Conservation (phyloP, 2,797 vertebrate species). For the Ctenosaura bakeri region DNA sequence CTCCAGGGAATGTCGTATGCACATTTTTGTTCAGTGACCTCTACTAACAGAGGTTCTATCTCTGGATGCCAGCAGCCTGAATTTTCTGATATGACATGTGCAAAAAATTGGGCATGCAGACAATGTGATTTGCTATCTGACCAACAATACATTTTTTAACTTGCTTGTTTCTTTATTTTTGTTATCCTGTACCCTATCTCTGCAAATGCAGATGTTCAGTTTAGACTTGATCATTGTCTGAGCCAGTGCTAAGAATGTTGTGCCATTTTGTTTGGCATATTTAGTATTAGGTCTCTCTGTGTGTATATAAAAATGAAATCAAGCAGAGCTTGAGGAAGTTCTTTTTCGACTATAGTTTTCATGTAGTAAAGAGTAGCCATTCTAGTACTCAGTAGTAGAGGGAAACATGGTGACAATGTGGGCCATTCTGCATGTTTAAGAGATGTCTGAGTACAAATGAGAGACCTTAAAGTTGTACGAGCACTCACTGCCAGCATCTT, state of each 20-base stretch:
- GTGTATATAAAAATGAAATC: no score
- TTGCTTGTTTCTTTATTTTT: background rate
- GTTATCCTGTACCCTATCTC: conserved; percentile 16
- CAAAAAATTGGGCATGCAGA: conserved; percentile 31
- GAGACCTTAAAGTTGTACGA: no score
- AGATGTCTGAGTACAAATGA: no score
- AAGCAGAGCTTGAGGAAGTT: no score
- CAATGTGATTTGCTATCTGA: conserved; percentile 21
- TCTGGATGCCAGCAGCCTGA: conserved; percentile 36
- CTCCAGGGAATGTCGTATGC: background rate
- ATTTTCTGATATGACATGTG: background rate
- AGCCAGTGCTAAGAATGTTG: conserved; percentile 15
- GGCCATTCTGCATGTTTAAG: no score
- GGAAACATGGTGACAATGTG: no score
- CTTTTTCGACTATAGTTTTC: no score
- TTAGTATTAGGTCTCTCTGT: no score
- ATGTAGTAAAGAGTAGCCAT: no score
- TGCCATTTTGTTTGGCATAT: background rate
- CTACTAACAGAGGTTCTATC: conserved; percentile 15
- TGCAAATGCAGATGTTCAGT: conserved; percentile 27
- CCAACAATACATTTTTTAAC: conserved; percentile 27
- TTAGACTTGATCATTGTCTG: conserved; percentile 24
- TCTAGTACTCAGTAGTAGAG: no score
- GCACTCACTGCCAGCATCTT: no score
- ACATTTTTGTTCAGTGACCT: conserved; percentile 15